Percentiles rank a stretch among this genome's conserved stretches.
Evolutionary conservation across 2,113 vertebrate species (phyloP).

Genomic region (Hyla sarda): DNA sequence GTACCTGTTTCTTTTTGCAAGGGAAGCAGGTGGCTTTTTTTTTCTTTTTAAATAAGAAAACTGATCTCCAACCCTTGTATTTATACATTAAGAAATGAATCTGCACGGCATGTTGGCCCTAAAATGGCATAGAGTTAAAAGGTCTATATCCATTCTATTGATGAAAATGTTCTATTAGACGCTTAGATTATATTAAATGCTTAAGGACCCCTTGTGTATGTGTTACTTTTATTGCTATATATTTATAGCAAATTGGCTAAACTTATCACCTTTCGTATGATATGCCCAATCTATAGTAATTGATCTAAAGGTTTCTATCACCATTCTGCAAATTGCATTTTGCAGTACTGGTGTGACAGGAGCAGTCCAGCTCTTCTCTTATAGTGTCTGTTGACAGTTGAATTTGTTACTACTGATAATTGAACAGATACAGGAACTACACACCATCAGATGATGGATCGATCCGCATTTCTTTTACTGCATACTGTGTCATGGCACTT

Average conservation of each 20-base stretch:
- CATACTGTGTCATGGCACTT: neutral
- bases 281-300: neutral
- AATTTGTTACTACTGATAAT: conserved; percentile 44
- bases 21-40: no score
- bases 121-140: neutral
- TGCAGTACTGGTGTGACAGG: conserved; percentile 3
- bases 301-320: conserved; percentile 19
- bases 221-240: neutral
- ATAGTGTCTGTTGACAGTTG: neutral
- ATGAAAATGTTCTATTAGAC: neutral
- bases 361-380: neutral
- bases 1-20: no score
- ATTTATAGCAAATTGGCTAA: neutral
- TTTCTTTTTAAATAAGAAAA: neutral
- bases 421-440: conserved; percentile 30
- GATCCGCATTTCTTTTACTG: neutral
- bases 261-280: neutral
- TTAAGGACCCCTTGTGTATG: neutral
- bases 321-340: conserved; percentile 17
- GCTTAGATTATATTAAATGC: neutral
- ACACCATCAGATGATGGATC: conserved; percentile 37
- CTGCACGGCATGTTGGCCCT: neutral
- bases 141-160: neutral
- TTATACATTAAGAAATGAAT: neutral
- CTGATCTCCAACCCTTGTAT: neutral